A percentile compares a stretch with the other conserved stretches of the same genome.
phyloP scores from a whole-genome alignment of 2,888 invertebrate genomes.

The Drosophila infuscata region DNA sequence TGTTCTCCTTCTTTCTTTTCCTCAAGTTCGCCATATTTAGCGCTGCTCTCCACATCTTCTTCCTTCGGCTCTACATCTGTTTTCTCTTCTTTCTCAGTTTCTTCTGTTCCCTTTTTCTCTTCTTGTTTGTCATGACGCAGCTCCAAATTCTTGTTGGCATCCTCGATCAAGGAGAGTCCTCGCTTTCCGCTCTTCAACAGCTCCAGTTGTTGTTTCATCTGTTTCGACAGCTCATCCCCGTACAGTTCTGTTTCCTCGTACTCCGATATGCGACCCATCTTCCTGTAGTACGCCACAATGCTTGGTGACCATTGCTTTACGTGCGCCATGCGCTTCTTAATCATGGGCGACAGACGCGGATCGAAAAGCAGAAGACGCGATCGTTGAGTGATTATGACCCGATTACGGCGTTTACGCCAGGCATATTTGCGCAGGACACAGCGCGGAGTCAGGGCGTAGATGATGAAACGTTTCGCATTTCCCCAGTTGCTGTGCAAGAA shows the following conservation, averaged over 20 bases:
- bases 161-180: conserved; percentile 70
- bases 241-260: conserved; percentile 71
- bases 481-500: conserved; percentile 75
- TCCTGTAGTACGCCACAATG: conserved; percentile 69
- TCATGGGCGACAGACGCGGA: conserved; percentile 70
- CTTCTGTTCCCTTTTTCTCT: not conserved
- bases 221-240: conserved; percentile 79
- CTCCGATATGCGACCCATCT: conserved; percentile 61
- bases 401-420: conserved; percentile 63
- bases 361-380: conserved; percentile 76
- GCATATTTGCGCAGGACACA: conserved; percentile 75
- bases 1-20: not conserved
- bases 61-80: not conserved
- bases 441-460: conserved; percentile 75
- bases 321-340: conserved; percentile 66
- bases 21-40: not conserved
- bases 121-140: conserved; percentile 11
- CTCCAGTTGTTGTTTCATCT: conserved; percentile 83
- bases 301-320: conserved; percentile 78
- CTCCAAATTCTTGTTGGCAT: conserved; percentile 47
- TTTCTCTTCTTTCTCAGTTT: not conserved
- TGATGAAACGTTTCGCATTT: conserved; percentile 75
- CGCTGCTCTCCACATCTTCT: not conserved
- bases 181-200: conserved; percentile 79
- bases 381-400: conserved; percentile 68